Percentiles rank a stretch among this genome's conserved stretches.
These are phyloP conservation scores for Drosophila subobscura DNA, from an alignment of 1,140 invertebrate species.

Conservation along the genomic window DNA sequence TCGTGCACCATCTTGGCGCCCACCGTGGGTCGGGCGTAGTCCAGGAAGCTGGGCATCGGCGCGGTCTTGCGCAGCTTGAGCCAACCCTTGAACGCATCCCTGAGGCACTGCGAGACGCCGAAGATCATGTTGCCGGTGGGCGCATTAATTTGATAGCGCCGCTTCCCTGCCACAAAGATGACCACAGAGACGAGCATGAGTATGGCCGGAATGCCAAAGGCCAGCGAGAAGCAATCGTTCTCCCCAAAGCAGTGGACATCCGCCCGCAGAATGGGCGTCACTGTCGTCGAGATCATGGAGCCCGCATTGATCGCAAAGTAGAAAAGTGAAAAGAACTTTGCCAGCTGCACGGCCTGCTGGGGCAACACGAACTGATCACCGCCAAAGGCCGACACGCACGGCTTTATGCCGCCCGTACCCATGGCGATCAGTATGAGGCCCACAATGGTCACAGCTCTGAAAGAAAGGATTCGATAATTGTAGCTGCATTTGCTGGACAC, in stretches of 20 bases:
- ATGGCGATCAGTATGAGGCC: slow-evolving; percentile 92
- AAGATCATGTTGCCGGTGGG: slow-evolving; percentile 93
- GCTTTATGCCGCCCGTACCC: slow-evolving; percentile 98
- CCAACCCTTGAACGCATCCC: slow-evolving; percentile 84
- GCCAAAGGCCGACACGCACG: slow-evolving; percentile 98
- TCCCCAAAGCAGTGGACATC: slow-evolving; percentile 93
- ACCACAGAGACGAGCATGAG: slow-evolving; percentile 94
- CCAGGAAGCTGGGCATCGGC: slow-evolving; percentile 89
- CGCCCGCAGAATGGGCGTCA: slow-evolving; percentile 94
- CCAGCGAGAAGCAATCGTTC: slow-evolving; percentile 93
- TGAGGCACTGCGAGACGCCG: slow-evolving; percentile 90
- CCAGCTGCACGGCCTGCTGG: slow-evolving; percentile 89
- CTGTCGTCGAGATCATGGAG: slow-evolving; percentile 93
- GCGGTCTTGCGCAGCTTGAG: slow-evolving; percentile 84
- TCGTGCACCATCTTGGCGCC: slow-evolving; percentile 87
- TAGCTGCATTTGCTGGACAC: neutral
- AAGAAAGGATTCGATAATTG: neutral
- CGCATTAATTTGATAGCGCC: slow-evolving; percentile 90
- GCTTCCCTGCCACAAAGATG: slow-evolving; percentile 91
- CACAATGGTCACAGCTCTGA: slow-evolving; percentile 89
- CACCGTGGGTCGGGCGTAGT: slow-evolving; percentile 91
- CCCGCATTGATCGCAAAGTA: slow-evolving; percentile 97
- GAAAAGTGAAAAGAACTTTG: slow-evolving; percentile 95
- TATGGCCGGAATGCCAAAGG: slow-evolving; percentile 95
- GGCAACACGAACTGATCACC: slow-evolving; percentile 94